These are phyloP conservation scores for Temnothorax nylanderi DNA, from an alignment of 1,140 invertebrate genomes.

Conservation along the genomic window DNA sequence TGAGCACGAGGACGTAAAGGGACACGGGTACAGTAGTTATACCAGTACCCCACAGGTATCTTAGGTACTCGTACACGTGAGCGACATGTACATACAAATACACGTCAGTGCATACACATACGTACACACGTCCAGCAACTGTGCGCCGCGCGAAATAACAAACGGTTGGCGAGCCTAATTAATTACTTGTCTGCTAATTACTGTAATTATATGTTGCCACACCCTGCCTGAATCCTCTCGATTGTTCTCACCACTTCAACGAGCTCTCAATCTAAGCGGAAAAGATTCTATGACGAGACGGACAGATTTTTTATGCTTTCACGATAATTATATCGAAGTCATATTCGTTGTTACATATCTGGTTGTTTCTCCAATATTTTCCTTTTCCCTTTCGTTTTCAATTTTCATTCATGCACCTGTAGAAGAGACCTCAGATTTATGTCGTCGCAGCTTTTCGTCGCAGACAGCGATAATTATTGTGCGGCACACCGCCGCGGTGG, in stretches of 20 bases:
- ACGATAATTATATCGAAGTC: constrained; percentile 28
- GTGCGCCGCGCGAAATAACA: constrained; percentile 74
- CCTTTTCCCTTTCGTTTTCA: not conserved
- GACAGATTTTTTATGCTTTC: constrained; percentile 30
- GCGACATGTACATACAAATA: not conserved
- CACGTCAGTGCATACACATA: not conserved
- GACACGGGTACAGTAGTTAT: constrained; percentile 71
- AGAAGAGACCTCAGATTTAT: not conserved
- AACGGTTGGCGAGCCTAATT: constrained; percentile 81
- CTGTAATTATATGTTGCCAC: constrained; percentile 79
- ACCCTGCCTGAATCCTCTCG: constrained; percentile 59
- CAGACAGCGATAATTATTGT: constrained; percentile 35
- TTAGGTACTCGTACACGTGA: constrained; percentile 50
- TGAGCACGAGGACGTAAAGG: constrained; percentile 67
- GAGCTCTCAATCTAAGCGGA: constrained; percentile 11
- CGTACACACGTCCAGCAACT: not conserved
- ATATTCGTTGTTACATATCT: constrained; percentile 38
- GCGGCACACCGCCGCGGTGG: not conserved
- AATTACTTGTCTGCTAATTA: constrained; percentile 79
- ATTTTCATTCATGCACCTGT: not conserved
- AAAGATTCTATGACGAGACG: constrained; percentile 37
- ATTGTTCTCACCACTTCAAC: not conserved
- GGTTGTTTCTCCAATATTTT: not conserved
- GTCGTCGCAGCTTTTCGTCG: not conserved
- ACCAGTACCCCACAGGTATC: constrained; percentile 72